Percentiles rank a stretch among this genome's conserved stretches.
Evolutionary conservation across 2,113 vertebrate genomes (phyloP).

Genomic region (Ovis canadensis): DNA sequence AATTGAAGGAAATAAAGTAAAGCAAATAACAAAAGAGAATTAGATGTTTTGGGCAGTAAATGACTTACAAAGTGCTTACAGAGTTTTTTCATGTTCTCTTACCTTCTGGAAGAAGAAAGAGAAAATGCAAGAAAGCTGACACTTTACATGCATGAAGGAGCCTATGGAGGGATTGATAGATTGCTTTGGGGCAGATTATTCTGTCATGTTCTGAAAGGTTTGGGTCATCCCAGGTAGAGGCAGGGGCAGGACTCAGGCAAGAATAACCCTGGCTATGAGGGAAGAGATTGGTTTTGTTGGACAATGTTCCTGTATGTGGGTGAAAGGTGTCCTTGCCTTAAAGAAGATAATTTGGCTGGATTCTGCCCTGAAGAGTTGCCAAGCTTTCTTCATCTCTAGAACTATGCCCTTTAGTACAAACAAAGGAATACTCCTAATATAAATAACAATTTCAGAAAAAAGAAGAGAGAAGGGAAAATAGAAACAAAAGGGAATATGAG

Average conservation of each 20-base stretch:
- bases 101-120: not conserved
- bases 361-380: not conserved
- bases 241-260: not conserved
- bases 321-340: not conserved
- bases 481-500: not conserved
- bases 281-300: not conserved
- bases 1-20: not conserved
- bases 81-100: not conserved
- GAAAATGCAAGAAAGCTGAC: not conserved
- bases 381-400: not conserved
- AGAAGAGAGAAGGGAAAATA: not conserved
- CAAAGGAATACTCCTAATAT: not conserved
- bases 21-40: not conserved
- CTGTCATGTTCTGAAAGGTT: constrained; percentile 9
- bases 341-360: not conserved
- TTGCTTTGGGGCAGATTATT: not conserved
- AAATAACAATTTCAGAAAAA: not conserved
- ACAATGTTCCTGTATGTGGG: not conserved
- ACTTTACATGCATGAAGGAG: not conserved
- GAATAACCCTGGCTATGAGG: not conserved
- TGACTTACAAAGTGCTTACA: not conserved
- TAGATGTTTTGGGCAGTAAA: not conserved
- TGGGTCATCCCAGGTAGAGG: not conserved
- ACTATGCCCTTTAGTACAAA: not conserved
- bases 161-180: not conserved